Evolutionary conservation across 2,888 invertebrate genomes (phyloP).

Genomic region (Apodemia mormo): DNA sequence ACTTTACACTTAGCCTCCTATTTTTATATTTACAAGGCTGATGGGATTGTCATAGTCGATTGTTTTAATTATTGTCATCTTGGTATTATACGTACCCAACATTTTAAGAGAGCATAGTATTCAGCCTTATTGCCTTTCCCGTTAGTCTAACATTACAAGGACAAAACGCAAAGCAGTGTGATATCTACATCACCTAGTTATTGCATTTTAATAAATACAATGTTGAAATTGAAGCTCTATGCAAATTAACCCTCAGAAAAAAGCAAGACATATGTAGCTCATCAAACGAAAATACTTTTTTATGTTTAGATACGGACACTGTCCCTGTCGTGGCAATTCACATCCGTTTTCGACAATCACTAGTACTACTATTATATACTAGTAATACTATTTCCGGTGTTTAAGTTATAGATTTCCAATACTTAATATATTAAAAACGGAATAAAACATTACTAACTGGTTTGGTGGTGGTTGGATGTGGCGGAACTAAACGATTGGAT

Average conservation of each 20-base stretch:
- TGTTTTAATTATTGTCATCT: not conserved
- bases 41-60: slow-evolving; percentile 7
- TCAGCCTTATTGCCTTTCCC: slow-evolving; percentile 7
- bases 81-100: not conserved
- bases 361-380: not conserved
- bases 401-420: no score
- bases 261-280: not conserved
- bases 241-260: not conserved
- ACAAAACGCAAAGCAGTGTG: slow-evolving; percentile 1
- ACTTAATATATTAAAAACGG: no score
- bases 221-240: not conserved
- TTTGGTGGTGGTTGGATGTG: no score
- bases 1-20: not conserved
- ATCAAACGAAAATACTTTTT: not conserved
- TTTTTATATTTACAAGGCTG: slow-evolving; percentile 6
- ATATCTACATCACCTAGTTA: not conserved
- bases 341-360: not conserved
- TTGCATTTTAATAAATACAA: slow-evolving; percentile 16
- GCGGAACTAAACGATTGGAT: no score
- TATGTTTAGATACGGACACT: not conserved
- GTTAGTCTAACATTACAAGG: slow-evolving; percentile 6
- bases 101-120: slow-evolving; percentile 1
- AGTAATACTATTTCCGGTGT: not conserved
- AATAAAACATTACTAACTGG: no score
- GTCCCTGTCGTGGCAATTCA: not conserved